Base-by-base conservation (phyloP, 2,797 vertebrate species). In the Eleutherodactylus coqui region DNA sequence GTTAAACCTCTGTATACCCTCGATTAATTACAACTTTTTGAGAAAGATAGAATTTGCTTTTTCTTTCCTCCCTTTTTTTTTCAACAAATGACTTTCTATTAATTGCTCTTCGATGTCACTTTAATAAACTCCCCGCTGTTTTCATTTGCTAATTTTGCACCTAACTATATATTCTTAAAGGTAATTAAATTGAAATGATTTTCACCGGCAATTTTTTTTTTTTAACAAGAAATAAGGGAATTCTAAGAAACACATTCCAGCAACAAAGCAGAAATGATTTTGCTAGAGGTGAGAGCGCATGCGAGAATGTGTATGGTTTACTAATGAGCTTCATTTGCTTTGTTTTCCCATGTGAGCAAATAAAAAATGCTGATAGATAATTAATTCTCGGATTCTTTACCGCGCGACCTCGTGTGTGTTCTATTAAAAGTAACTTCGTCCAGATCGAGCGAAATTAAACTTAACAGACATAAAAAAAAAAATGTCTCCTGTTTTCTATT, bases 401-500 rank as follows among this genome's bases (percentile, higher is more conserved):
- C 2, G 62, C 79, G 17, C 5, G 8, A 24, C 34, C 45, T 24
- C 16, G 36, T 82, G 80, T 55, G 80, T 21, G 34, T 73, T 72
- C 67, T 82, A 79, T 58, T n/a, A 72, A 72, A 85, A 85, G 41
- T 78, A 85, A 85, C 76, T 34, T 53, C 45, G 45, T 79, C 55
- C 21, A 36, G 29, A 51, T 82, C 16, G 27, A 79, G 75, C 53
- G 67, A 87, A 84, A 83, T 43, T 29, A 84, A 79, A 77, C 75
- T 19, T 51, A 75, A n/a, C n/a, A n/a, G n/a, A n/a, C n/a, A n/a
- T 55, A 69, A 47, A 19, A 79, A 73, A 62, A 24, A 47, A 62
- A 84, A 84, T 75, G 69, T 72, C 76, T 87, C 45, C 19, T 87
- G 32, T 75, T 64, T 82, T 84, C 62, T 79, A 53, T 81, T 84